Evolutionary conservation across 2,113 vertebrate genomes (phyloP), one percentile per base, ranked within the genome.

Genomic region (Thryonomys swinderianus): DNA sequence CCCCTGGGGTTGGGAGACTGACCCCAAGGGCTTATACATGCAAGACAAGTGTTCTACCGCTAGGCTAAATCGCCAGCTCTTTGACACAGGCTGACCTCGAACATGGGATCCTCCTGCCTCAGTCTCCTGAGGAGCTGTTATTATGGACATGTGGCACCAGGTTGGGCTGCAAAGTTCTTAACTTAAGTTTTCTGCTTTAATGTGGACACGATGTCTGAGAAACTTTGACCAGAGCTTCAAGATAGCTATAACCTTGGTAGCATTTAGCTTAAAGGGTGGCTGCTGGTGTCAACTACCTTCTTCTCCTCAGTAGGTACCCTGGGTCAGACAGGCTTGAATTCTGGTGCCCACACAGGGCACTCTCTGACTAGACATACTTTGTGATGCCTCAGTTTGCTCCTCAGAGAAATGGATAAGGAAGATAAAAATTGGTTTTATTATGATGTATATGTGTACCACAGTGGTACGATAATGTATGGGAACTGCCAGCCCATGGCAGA

Each of bases 311-410:
- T 21, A 34, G 51, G 34, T 0, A 1, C 32, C 88, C 62, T 62
- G 62, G 37, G 27, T 59, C n/a, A 42, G 61, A 59, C 2, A 4
- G 32, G 61, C 61, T 80, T 37, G n/a, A 80, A 67, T 69, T 84
- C 55, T 45, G 53, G 42, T 42, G 62, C 64, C 27, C 66, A n/a
- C 3, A 2, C 45, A 80, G 53, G 57, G n/a, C 21, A 20, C 57
- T 20, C 48, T 80, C 51, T 66, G 66, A 61, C 32, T 87, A 57
- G 42, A 18, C 9, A 27, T 11, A 21, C 27, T 67, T 51, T 87
- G 91, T 51, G 37, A 55, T 67, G 51, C 88, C 62, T 94, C 48
- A 12, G 59, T 90, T 95, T 88, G 27, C 37, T 90, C 32, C 48
- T 90, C 80, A 79, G 13, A 69, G 76, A 89, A 73, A 87, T 84